phyloP scores from a whole-genome alignment of 2,113 vertebrate genomes.

The Psilopsiagon aurifrons region DNA sequence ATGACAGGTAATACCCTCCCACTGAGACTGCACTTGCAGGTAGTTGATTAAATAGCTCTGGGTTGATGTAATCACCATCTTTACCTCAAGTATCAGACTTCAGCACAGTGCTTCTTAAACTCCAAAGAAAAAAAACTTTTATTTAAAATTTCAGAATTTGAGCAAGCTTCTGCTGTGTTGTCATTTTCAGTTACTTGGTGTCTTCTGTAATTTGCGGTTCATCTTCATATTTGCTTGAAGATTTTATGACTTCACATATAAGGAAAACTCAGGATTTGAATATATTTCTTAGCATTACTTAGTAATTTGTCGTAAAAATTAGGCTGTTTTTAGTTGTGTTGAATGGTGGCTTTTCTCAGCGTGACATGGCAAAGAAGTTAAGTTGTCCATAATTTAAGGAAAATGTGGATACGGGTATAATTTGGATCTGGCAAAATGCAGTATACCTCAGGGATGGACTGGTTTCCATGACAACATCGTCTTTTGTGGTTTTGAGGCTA shows the following conservation, averaged over 20 bases:
- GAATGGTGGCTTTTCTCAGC: not conserved
- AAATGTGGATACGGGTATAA: constrained; percentile 35
- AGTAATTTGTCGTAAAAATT: not conserved
- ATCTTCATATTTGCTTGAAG: not conserved
- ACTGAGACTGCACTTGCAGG: not conserved
- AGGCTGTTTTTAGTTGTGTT: not conserved
- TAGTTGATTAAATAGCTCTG: not conserved
- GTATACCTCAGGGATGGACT: constrained; percentile 63
- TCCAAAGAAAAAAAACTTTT: not conserved
- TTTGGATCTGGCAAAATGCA: constrained; percentile 50
- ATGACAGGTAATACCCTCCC: not conserved
- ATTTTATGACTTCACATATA: not conserved
- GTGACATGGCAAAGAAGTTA: not conserved
- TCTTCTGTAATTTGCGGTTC: not conserved
- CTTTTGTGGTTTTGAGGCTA: constrained; percentile 64
- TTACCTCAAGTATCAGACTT: not conserved
- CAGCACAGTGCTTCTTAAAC: not conserved
- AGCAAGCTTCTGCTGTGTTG: not conserved
- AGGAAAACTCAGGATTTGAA: not conserved
- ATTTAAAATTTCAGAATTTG: not conserved
- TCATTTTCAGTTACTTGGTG: not conserved
- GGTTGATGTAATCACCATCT: not conserved
- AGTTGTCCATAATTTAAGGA: not conserved
- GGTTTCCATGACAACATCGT: constrained; percentile 73
- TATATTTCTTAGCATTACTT: not conserved